Base-by-base conservation (phyloP, 2,113 vertebrate species). In the Gobio gobio region DNA sequence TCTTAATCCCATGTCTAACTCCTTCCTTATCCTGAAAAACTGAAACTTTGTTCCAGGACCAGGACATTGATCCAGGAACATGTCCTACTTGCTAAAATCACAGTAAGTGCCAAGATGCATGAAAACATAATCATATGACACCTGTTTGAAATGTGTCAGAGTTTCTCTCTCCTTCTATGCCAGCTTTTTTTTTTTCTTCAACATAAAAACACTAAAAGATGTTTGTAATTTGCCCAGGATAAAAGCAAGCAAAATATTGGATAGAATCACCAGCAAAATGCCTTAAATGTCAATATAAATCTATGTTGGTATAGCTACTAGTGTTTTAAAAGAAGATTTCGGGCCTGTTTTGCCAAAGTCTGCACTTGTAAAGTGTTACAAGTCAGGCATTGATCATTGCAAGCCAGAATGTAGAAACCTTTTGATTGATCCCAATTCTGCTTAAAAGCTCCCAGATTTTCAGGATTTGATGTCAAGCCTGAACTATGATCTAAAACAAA, bases 371-470 rank as follows among this genome's bases (percentile, higher is more conserved):
- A 86, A 84, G 72, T 86, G 87, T 80, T 86, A 63, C 83, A 76
- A 88, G 84, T 83, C 63, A 87, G 47, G 80, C 86, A 84, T 47
- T 88, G 83, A 88, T 86, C 26, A 61, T 68, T 76, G 61, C 47
- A 54, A 81, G 61, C 59, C 74, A 40, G 83, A 86, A 78, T 82
- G 76, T 78, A 85, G 81, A 86, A 86, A 86, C 85, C 51, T 26
- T 86, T 85, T 73, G 54, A 74, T 66, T 86, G 85, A 84, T 83
- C 82, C 74, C 29, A 47, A 59, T 78, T 70, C 64, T 9, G 26
- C 9, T 43, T 68, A 70, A 84, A 43, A 75, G 45, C 61, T 80
- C 33, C 78, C 74, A 82, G 54, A 88, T 78, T 79, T 76, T 83
- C 58, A 84, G 76, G 81, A 85, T 83, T 81, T 83, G 70, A 84